Evolutionary conservation across 2,797 vertebrate species (phyloP), one percentile per base, ranked within the genome.

Genomic region (Scomberomorus guttatus): DNA sequence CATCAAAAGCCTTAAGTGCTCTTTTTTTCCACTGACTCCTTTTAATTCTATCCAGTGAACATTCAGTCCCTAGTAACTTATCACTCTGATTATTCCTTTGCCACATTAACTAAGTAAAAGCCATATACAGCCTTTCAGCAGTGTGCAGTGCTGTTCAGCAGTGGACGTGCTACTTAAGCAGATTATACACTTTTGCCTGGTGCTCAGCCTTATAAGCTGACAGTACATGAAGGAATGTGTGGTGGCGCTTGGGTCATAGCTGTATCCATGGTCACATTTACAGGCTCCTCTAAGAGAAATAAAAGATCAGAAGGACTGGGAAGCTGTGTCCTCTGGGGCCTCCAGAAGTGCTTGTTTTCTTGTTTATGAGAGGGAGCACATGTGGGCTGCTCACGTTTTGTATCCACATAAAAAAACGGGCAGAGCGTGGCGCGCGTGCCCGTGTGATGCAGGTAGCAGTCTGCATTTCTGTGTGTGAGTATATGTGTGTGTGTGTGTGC

Each of bases 91-190:
- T 87, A 61, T 84, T 80, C 74, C 71, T 59, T 69, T 54, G 72
- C 39, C 74, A 78, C 65, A 83, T 86, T 85, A 79, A 74, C 66
- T 48, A 72, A 84, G 73, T 72, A 65, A 86, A 80, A 81, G 75
- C 76, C 67, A 54, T 20, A 72, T 18, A 61, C 69, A 50, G 80
- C 51, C 81, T 77, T 77, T 90, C 81, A 70, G 84, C 59, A 46
- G 71, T 1, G 65, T 60, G 81, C 79, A 74, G 80, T 12, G 44
- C 72, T 42, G 51, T 81, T 86, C 66, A 63, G 82, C 71, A n/a
- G 78, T 55, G 46, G 86, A 83, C 71, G 67, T 75, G 77, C 77
- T 80, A 51, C 90, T 91, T 82, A 91, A 90, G 83, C 56, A 87
- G 89, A 91, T 90, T 90, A 88, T 63, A 73, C 62, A 77, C 71